A percentile compares a stretch with the other conserved stretches of the same genome.
phyloP scores from a whole-genome alignment of 1,140 invertebrate species.

The Radopholus similis region DNA sequence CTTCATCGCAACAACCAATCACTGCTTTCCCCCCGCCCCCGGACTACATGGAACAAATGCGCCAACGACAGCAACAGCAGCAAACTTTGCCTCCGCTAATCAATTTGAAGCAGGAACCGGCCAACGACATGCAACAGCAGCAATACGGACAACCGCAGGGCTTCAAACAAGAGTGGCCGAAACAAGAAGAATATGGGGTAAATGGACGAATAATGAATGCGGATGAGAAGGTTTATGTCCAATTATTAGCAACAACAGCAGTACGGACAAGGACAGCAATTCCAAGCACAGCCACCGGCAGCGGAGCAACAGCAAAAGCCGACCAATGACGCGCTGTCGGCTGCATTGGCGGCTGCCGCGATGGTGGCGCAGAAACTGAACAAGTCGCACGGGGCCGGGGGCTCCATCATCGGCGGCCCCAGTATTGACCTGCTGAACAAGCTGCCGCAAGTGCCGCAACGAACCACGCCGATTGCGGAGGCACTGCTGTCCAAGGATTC shows the following conservation, averaged over 20 bases:
- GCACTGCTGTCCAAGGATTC: slow-evolving; percentile 10
- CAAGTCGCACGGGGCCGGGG: not conserved
- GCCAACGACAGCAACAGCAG: slow-evolving; percentile 13
- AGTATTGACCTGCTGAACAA: slow-evolving; percentile 1
- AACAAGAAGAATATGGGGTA: no score
- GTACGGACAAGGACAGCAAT: not conserved
- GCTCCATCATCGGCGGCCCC: slow-evolving; percentile 9
- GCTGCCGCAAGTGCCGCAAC: slow-evolving; percentile 14
- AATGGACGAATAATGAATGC: no score
- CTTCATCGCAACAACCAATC: not conserved
- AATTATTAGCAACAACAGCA: not conserved
- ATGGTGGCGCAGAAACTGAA: slow-evolving; percentile 17
- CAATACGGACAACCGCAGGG: not conserved
- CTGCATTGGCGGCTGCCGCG: slow-evolving; percentile 9
- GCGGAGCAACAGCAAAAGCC: not conserved
- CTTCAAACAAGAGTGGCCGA: not conserved
- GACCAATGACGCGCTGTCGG: slow-evolving; percentile 8
- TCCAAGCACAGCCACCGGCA: no score
- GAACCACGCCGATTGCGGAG: slow-evolving; percentile 1
- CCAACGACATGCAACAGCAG: not conserved
- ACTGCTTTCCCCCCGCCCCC: slow-evolving; percentile 10
- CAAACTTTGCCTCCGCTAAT: not conserved
- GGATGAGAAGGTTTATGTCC: not conserved
- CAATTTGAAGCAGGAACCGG: not conserved
- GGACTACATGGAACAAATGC: slow-evolving; percentile 15